A percentile compares a stretch with the other conserved stretches of the same genome.
phyloP scores from a whole-genome alignment of 1,140 invertebrate species.

The Drosophila auraria region DNA sequence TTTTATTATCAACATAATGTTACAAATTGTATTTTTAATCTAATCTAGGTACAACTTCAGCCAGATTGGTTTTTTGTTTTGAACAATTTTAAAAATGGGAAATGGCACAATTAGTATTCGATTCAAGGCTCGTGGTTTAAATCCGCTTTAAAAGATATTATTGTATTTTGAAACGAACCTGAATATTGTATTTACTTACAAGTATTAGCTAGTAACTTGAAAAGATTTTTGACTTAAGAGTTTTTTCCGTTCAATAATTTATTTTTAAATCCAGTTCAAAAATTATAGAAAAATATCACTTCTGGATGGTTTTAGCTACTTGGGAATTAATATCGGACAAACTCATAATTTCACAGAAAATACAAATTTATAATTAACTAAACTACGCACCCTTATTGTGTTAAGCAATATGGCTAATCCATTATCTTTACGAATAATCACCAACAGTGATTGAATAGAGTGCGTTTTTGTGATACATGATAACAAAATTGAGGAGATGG shows the following conservation, averaged over 20 bases:
- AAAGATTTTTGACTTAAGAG: constrained; percentile 32
- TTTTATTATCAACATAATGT: constrained; percentile 48
- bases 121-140: constrained; percentile 46
- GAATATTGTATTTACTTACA: constrained; percentile 34
- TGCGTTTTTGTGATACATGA: constrained; percentile 18
- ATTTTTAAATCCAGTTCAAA: constrained; percentile 43
- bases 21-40: constrained; percentile 51
- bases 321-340: constrained; percentile 23
- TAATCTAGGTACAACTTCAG: constrained; percentile 53
- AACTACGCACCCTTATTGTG: constrained; percentile 8
- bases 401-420: constrained; percentile 1
- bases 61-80: constrained; percentile 49
- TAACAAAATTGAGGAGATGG: not conserved
- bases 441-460: not conserved
- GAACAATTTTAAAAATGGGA: constrained; percentile 50
- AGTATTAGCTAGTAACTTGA: constrained; percentile 35
- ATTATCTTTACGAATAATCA: constrained; percentile 6
- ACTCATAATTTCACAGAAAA: constrained; percentile 19
- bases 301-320: constrained; percentile 31
- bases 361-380: constrained; percentile 17
- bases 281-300: constrained; percentile 48
- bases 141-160: constrained; percentile 38
- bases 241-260: constrained; percentile 11
- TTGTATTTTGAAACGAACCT: constrained; percentile 24
- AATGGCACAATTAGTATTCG: constrained; percentile 55